phyloP scores from a whole-genome alignment of 2,113 vertebrate genomes.

The Jaculus jaculus region DNA sequence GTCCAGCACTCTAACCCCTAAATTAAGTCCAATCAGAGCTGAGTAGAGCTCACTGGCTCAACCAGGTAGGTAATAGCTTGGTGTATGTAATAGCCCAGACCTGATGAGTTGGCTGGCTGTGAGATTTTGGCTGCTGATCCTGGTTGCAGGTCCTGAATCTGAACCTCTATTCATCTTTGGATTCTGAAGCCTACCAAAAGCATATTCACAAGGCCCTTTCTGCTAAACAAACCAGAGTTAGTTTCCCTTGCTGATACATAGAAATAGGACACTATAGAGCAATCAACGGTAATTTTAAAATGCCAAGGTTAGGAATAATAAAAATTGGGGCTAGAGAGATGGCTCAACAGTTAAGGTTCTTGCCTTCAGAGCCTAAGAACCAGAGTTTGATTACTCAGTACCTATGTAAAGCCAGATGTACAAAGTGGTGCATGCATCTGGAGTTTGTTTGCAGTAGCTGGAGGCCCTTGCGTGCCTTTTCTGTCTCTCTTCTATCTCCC shows the following conservation, averaged over 20 bases:
- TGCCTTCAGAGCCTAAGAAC: too few species aligned
- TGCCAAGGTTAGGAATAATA: neutral
- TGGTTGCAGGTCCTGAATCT: neutral
- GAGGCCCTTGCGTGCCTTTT: too few species aligned
- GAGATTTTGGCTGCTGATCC: neutral
- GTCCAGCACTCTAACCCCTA: too few species aligned
- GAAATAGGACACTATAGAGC: neutral
- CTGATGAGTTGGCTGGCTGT: neutral
- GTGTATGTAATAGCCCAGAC: neutral
- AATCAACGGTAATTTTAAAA: slow-evolving; percentile 21
- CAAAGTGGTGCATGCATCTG: too few species aligned
- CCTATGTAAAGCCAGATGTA: too few species aligned
- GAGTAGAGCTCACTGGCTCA: too few species aligned
- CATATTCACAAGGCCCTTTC: neutral
- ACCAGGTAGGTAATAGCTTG: too few species aligned
- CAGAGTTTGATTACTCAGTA: too few species aligned
- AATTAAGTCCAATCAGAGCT: too few species aligned
- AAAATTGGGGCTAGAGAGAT: neutral
- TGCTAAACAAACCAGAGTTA: neutral
- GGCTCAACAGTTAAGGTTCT: too few species aligned
- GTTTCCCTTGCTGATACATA: slow-evolving; percentile 11
- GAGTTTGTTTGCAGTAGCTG: too few species aligned
- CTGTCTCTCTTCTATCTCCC: too few species aligned
- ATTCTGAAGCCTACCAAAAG: neutral
- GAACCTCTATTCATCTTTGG: neutral